Evolutionary conservation across 2,888 invertebrate genomes (phyloP).

Genomic region (Heliconius charithonia): DNA sequence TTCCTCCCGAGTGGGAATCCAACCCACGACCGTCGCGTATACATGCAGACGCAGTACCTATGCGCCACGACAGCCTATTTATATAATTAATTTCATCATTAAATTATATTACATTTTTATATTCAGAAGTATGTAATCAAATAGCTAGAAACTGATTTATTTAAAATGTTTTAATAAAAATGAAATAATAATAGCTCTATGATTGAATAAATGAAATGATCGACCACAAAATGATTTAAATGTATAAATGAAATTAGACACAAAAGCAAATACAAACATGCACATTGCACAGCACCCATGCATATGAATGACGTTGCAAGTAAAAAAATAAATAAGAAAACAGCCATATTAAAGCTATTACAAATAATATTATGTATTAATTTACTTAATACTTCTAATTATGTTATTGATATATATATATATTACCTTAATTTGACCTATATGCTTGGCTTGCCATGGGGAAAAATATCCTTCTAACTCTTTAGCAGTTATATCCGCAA

Average conservation of each 20-base stretch:
- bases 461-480: constrained; percentile 93
- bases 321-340: background rate
- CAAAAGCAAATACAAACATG: background rate
- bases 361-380: background rate
- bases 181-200: background rate
- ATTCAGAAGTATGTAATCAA: background rate
- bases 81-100: background rate
- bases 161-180: background rate
- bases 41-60: background rate
- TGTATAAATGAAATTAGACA: constrained; percentile 5
- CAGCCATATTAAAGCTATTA: background rate
- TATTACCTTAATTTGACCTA: constrained; percentile 88
- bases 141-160: background rate
- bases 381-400: background rate
- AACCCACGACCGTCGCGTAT: background rate
- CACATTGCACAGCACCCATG: background rate
- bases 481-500: constrained; percentile 88
- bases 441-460: constrained; percentile 93
- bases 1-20: background rate
- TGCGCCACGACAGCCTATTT: background rate
- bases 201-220: constrained; percentile 10
- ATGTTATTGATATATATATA: constrained; percentile 18
- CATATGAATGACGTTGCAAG: background rate
- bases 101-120: background rate
- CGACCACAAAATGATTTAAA: background rate